These are phyloP conservation scores for Pseudochirops cupreus DNA, from an alignment of 2,797 vertebrate species.

Conservation along the genomic window DNA sequence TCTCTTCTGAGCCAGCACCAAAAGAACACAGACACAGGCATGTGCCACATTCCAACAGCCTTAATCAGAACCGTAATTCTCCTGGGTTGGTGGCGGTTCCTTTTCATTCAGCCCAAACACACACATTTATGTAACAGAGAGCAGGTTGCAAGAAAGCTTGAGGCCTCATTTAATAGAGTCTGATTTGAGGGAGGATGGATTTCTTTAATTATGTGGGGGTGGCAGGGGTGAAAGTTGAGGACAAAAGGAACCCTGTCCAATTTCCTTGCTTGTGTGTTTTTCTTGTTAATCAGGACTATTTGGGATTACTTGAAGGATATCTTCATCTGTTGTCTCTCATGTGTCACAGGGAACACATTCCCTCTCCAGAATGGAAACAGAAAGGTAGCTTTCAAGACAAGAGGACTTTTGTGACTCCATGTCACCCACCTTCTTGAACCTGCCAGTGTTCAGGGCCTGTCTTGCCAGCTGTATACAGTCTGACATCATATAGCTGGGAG, in stretches of 20 bases:
- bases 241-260: slow-evolving; percentile 76
- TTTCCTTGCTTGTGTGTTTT: slow-evolving; percentile 74
- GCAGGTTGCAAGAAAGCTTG: slow-evolving; percentile 54
- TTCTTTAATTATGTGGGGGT: slow-evolving; percentile 73
- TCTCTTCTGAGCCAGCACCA: slow-evolving; percentile 21
- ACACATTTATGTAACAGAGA: slow-evolving; percentile 58
- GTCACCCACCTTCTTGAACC: slow-evolving; percentile 72
- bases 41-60: not conserved
- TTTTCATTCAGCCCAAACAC: slow-evolving; percentile 67
- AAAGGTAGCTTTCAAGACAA: not conserved
- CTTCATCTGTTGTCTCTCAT: slow-evolving; percentile 79
- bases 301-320: slow-evolving; percentile 77
- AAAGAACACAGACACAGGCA: not conserved
- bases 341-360: slow-evolving; percentile 58
- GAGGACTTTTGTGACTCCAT: slow-evolving; percentile 16
- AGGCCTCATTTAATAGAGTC: slow-evolving; percentile 59
- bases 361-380: not conserved
- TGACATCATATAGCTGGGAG: slow-evolving; percentile 8
- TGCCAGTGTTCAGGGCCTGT: slow-evolving; percentile 71
- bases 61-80: slow-evolving; percentile 35
- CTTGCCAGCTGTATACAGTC: slow-evolving; percentile 73
- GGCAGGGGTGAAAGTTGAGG: slow-evolving; percentile 74
- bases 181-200: slow-evolving; percentile 45
- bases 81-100: slow-evolving; percentile 58
- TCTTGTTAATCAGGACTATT: slow-evolving; percentile 73